A percentile compares a stretch with the other conserved stretches of the same genome.
Evolutionary conservation across 2,888 invertebrate genomes (phyloP).

Genomic region (Acholoe squamosa): DNA sequence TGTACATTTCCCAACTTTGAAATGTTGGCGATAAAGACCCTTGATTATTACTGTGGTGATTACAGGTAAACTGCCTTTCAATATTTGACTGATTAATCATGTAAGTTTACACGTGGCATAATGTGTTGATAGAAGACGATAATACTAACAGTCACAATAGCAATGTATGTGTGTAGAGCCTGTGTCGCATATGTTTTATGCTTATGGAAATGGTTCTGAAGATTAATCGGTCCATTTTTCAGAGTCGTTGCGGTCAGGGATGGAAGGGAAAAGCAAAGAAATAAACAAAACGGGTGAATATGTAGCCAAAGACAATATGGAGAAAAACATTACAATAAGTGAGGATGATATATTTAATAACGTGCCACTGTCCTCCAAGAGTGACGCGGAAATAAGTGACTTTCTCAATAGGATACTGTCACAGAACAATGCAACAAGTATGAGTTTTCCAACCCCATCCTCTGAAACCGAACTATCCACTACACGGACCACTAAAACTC

Average conservation of each 20-base stretch:
- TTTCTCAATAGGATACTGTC: neutral
- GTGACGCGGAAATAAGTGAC: neutral
- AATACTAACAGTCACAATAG: too few relatives aligned
- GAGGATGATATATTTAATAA: neutral
- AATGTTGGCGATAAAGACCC: too few relatives aligned
- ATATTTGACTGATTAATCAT: too few relatives aligned
- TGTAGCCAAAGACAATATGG: neutral
- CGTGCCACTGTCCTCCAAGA: neutral
- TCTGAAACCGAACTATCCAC: neutral
- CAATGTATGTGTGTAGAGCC: too few relatives aligned
- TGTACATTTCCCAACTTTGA: too few relatives aligned
- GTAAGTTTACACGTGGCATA: too few relatives aligned
- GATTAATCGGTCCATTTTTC: neutral
- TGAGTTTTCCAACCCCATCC: neutral
- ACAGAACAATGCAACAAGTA: neutral
- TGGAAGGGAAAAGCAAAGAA: neutral
- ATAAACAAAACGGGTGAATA: neutral
- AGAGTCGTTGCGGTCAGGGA: neutral
- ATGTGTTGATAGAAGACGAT: too few relatives aligned
- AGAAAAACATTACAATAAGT: neutral
- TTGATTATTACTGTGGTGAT: too few relatives aligned
- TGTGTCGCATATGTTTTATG: too few relatives aligned
- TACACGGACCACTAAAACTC: neutral
- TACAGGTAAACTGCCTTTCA: too few relatives aligned
- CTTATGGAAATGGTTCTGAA: too few relatives aligned